A percentile compares a stretch with the other conserved stretches of the same genome.
phyloP scores from a whole-genome alignment of 2,113 vertebrate genomes.

The Lucifuga dentata region DNA sequence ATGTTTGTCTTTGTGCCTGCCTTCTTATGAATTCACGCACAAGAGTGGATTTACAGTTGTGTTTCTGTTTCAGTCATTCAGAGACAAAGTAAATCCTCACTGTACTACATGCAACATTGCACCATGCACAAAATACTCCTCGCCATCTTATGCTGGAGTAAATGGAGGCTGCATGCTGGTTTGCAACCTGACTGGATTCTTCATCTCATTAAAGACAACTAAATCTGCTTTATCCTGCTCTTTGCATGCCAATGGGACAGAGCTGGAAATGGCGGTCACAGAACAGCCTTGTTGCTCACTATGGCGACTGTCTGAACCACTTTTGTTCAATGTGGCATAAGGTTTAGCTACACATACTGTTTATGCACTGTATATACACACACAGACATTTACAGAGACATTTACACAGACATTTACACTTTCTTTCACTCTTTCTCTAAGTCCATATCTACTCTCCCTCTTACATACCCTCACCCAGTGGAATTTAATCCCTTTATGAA shows the following conservation, averaged over 20 bases:
- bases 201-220: conserved; percentile 64
- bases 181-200: conserved; percentile 52
- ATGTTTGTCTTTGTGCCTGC: background rate
- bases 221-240: conserved; percentile 59
- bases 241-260: conserved; percentile 54
- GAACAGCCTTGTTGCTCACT: background rate
- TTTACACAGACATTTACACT: background rate
- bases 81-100: conserved; percentile 5
- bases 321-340: background rate
- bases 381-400: conserved; percentile 2
- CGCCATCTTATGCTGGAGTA: conserved; percentile 43
- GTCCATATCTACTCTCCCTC: no score
- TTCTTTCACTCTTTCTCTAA: no score
- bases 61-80: conserved; percentile 10
- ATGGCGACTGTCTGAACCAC: background rate
- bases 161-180: conserved; percentile 45
- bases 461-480: conserved; percentile 3
- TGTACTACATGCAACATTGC: background rate
- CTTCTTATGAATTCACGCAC: no score
- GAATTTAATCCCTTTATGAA: conserved; percentile 66
- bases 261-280: conserved; percentile 1
- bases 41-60: background rate
- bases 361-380: background rate
- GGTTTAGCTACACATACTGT: background rate
- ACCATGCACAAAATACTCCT: conserved; percentile 4